A percentile compares a stretch with the other conserved stretches of the same genome.
Evolutionary conservation across 2,797 vertebrate genomes (phyloP).

Genomic region (Cynodonichthys magdalenae): DNA sequence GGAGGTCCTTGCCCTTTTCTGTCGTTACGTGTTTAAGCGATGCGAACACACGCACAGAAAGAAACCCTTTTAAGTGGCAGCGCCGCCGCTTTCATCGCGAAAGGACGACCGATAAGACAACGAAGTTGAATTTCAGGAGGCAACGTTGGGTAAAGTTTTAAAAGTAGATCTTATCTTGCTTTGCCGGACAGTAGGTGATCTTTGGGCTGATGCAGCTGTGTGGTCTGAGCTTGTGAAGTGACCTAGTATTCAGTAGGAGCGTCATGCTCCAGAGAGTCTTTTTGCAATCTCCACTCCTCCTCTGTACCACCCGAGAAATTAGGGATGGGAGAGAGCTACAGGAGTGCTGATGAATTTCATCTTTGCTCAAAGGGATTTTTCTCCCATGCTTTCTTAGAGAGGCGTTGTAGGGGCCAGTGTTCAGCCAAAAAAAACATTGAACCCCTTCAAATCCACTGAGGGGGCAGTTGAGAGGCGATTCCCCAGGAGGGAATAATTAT

Average conservation of each 20-base stretch:
- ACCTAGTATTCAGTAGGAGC: conserved; percentile 60
- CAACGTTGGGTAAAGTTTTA: conserved; percentile 44
- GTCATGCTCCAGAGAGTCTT: conserved; percentile 68
- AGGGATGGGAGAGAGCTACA: conserved; percentile 38
- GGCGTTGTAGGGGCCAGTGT: conserved; percentile 19
- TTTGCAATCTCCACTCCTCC: conserved; percentile 54
- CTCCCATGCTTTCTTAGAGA: conserved; percentile 45
- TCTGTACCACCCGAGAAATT: conserved; percentile 59
- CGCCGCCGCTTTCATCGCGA: conserved; percentile 12
- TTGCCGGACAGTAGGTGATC: conserved; percentile 59
- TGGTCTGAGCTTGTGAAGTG: conserved; percentile 66
- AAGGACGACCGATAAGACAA: conserved; percentile 14
- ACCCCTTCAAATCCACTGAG: conserved; percentile 33
- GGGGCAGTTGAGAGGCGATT: conserved; percentile 46
- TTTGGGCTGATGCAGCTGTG: conserved; percentile 46
- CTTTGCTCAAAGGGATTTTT: conserved; percentile 47
- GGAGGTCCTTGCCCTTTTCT: conserved; percentile 38
- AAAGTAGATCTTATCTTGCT: conserved; percentile 54
- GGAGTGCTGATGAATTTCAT: conserved; percentile 60
- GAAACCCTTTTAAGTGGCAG: conserved; percentile 22
- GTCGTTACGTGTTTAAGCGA: conserved; percentile 35
- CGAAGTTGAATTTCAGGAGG: conserved; percentile 9
- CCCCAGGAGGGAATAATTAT: conserved; percentile 57
- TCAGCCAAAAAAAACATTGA: conserved; percentile 24
- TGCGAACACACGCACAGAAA: conserved; percentile 38